Evolutionary conservation across 1,140 invertebrate species (phyloP), one percentile per base, ranked within the genome.

Genomic region (Rhynchophorus ferrugineus): DNA sequence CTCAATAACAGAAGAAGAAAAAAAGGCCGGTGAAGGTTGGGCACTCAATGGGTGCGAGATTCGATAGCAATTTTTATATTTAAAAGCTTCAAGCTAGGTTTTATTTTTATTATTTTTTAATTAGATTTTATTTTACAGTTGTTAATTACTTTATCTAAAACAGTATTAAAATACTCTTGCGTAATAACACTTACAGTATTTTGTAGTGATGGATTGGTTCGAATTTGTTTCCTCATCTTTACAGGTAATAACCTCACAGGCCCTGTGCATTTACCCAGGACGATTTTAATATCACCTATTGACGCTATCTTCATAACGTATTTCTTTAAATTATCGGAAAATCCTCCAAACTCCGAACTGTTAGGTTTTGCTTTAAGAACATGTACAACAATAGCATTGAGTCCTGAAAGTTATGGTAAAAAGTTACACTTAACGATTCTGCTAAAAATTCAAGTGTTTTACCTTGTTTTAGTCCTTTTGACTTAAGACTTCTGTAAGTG

Each of bases 371-470:
- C 66, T 57, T 70, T 73, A 1, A 78, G 73, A n/a, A 90, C 75
- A 64, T 90, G 87, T 36, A 85, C 80, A 42, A 89, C 69, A 11
- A 82, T 80, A 1, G 84, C 77, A 61, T 82, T 85, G 34, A 83
- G 75, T 0, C 51, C 51, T 54, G 16, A 2, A 43, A 44, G 17
- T n/a, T 22, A 22, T 11, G 21, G 13, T 24, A 43, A 43, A 9
- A 24, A 33, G 21, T 16, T 9, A 9, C 1, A 9, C 6, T 3
- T 11, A 29, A 11, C n/a, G 3, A 3, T 33, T 13, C 17, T 13
- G 13, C 17, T 2, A 16, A n/a, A 7, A 14, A 13, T 7, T 33
- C 29, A 33, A 22, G 17, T 11, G 6, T 19, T 20, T 20, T 44
- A 54, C 83, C 83, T 59, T 80, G 80, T 61, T 74, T 82, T 62